Conservation (phyloP, 2,113 vertebrate genomes). For the Illadopsis cleaveri region DNA sequence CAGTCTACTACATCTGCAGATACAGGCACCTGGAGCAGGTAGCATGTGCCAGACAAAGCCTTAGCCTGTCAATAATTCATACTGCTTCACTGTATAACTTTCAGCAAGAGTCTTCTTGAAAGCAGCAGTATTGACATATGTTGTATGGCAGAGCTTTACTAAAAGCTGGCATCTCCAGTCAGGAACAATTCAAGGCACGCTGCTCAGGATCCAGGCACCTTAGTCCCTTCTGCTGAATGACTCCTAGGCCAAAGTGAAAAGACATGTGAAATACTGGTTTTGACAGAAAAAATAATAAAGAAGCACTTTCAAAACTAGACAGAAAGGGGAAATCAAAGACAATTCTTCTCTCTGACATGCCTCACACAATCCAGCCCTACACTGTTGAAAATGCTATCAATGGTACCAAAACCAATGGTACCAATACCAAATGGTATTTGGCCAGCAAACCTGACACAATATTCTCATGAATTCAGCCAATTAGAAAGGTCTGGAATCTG, state of each 20-base stretch:
- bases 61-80: constrained; percentile 32
- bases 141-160: neutral
- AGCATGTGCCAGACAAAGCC: constrained; percentile 1
- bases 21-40: constrained; percentile 25
- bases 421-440: neutral
- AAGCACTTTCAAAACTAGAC: neutral
- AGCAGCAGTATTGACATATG: neutral
- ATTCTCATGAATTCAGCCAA: neutral
- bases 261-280: neutral
- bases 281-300: neutral
- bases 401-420: too few relatives aligned
- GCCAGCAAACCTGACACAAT: neutral
- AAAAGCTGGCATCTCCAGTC: neutral
- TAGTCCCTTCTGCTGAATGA: neutral
- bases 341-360: neutral
- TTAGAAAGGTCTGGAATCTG: neutral
- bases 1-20: neutral
- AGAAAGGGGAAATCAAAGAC: neutral
- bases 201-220: neutral
- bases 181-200: neutral
- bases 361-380: neutral
- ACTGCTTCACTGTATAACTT: constrained; percentile 20
- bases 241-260: neutral
- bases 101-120: constrained; percentile 4
- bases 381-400: neutral